Evolutionary conservation across 1,140 invertebrate species (phyloP), one percentile per base, ranked within the genome.

Genomic region (Drosophila oshimai): DNA sequence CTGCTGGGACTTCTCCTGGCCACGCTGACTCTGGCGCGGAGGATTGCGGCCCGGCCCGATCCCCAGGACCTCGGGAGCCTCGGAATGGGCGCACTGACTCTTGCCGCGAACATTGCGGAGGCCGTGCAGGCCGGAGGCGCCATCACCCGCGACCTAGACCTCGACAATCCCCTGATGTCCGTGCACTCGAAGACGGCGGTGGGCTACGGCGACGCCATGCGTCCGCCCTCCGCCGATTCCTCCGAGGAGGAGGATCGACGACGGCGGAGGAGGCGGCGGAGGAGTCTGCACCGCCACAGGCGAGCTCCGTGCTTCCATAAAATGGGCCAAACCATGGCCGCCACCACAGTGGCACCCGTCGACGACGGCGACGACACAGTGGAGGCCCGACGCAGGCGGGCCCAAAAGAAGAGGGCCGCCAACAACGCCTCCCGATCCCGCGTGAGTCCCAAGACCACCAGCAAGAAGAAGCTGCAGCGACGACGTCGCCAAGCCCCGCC

Each of bases 171-270:
- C 0, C 29, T 88, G 6, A 31, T 78, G 28, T 33, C 65, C 6
- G n/a, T 76, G 41, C 68, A 13, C 10, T 83, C 79, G 6, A 78
- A 75, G 15, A 67, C 68, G 0, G 22, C 62, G 0, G 1, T 74
- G 6, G 88, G 88, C 1, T 73, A 69, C 6, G 88, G 88, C 4
- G 67, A 88, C 17, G 88, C 88, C 5, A 88, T 90, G 45, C 57
- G 76, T 0, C 46, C 6, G 12, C 15, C 12, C 0, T 33, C 26
- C 0, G 20, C 17, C 2, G 67, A 72, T 9, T 74, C 68, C 6
- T 64, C 61, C 3, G 80, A 84, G 22, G 78, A 74, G 7, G 57
- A 86, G 28, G 76, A 87, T 12, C 37, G 61, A 2, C 37, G 77
- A 2, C 47, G 60, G 0, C 45, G 65, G 4, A 17, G 65, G 0